These are phyloP conservation scores for Yponomeuta sedellus DNA, from an alignment of 2,888 invertebrate genomes.

Conservation along the genomic window DNA sequence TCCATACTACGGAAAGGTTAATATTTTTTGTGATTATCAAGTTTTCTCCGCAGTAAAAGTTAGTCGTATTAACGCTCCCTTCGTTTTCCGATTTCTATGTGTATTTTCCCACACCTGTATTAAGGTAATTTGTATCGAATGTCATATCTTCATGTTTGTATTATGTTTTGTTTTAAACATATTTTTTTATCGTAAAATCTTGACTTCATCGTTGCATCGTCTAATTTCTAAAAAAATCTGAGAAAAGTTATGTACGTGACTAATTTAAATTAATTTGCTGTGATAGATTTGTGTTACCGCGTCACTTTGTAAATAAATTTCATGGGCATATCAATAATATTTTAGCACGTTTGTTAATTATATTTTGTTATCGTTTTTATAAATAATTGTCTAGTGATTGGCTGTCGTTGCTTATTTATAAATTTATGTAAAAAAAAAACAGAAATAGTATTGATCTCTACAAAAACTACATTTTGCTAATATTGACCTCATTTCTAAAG, in stretches of 20 bases:
- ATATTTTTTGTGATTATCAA: too few species aligned
- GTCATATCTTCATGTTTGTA: constrained; percentile 11
- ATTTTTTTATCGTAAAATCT: not conserved
- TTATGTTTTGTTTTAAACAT: not conserved
- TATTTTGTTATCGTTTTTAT: not conserved
- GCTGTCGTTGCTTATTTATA: not conserved
- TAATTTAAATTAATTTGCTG: not conserved
- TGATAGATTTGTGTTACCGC: not conserved
- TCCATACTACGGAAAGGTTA: too few species aligned
- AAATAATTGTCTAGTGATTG: not conserved
- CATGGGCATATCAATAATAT: constrained; percentile 11
- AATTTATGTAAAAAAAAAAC: too few species aligned
- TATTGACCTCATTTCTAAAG: not conserved
- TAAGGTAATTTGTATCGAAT: constrained; percentile 6
- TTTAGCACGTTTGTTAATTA: not conserved
- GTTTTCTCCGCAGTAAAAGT: too few species aligned
- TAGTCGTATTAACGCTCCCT: too few species aligned
- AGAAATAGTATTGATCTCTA: not conserved
- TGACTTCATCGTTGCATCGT: not conserved
- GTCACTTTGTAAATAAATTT: constrained; percentile 6
- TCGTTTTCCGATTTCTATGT: too few species aligned
- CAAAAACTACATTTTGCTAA: not conserved
- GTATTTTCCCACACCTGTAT: not conserved
- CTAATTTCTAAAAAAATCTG: not conserved
- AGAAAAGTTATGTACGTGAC: too few species aligned